phyloP scores from a whole-genome alignment of 2,888 invertebrate genomes.

The Nemapogon koenigi region DNA sequence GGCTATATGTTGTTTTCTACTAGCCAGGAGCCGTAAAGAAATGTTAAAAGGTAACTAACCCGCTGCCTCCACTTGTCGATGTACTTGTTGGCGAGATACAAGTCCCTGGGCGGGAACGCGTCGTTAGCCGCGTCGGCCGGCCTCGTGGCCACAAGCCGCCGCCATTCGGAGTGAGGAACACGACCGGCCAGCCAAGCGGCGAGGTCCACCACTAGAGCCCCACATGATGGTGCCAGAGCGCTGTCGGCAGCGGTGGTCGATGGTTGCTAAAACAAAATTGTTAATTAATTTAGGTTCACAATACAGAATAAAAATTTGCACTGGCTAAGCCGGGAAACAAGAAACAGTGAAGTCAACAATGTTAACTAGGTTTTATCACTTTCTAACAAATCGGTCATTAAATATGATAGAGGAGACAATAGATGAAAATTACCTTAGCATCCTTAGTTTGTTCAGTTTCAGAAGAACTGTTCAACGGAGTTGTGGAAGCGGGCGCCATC shows the following conservation, averaged over 20 bases:
- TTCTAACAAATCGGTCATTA: too few relatives aligned
- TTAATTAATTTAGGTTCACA: too few relatives aligned
- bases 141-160: constrained; percentile 29
- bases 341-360: too few relatives aligned
- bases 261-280: not conserved
- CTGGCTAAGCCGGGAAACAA: too few relatives aligned
- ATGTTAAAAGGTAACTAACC: too few relatives aligned
- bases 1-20: too few relatives aligned
- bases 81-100: constrained; percentile 46
- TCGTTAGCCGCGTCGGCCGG: constrained; percentile 19
- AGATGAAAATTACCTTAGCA: constrained; percentile 27
- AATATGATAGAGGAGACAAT: too few relatives aligned
- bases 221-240: constrained; percentile 25
- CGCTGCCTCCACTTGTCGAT: constrained; percentile 46
- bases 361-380: too few relatives aligned
- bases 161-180: constrained; percentile 47
- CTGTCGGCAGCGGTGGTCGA: constrained; percentile 24
- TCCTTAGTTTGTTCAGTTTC: constrained; percentile 37
- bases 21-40: too few relatives aligned
- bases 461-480: constrained; percentile 21
- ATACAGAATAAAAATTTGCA: too few relatives aligned
- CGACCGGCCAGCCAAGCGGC: constrained; percentile 57
- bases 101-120: constrained; percentile 28
- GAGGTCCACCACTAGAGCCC: constrained; percentile 56
- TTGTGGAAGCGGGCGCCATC: constrained; percentile 68